These are phyloP conservation scores for Leucophenga maculata DNA, from an alignment of 2,888 invertebrate genomes.

Conservation along the genomic window DNA sequence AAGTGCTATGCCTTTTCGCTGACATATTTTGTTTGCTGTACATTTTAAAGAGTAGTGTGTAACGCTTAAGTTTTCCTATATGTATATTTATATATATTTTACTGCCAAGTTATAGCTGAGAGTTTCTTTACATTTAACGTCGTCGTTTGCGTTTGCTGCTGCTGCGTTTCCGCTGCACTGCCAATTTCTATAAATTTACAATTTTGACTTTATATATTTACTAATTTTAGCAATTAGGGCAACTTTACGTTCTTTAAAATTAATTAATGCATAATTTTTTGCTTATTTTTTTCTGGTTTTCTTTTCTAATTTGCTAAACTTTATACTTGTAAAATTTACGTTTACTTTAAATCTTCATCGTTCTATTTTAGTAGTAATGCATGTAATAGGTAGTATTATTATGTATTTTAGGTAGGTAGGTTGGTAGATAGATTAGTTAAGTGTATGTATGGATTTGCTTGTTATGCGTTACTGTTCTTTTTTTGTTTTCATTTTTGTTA, in stretches of 20 bases:
- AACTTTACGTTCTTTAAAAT: conserved; percentile 43
- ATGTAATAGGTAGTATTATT: conserved; percentile 40
- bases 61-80: conserved; percentile 5
- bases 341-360: conserved; percentile 47
- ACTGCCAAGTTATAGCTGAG: too few relatives aligned
- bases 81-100: conserved; percentile 6
- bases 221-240: conserved; percentile 60
- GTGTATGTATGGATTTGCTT: conserved; percentile 32
- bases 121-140: too few relatives aligned
- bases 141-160: background rate
- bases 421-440: conserved; percentile 24
- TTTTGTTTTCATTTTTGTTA: conserved; percentile 46
- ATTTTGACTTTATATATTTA: conserved; percentile 60
- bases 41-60: background rate
- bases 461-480: conserved; percentile 48
- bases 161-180: too few relatives aligned
- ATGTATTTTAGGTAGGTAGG: conserved; percentile 36
- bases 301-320: conserved; percentile 61
- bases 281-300: conserved; percentile 42
- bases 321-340: conserved; percentile 56
- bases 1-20: conserved; percentile 42
- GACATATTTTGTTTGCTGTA: background rate
- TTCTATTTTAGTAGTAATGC: conserved; percentile 49
- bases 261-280: conserved; percentile 49
- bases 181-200: conserved; percentile 53